Percentiles rank a stretch among this genome's conserved stretches.
phyloP scores from a whole-genome alignment of 2,888 invertebrate genomes.

The Drosophila prostipennis region DNA sequence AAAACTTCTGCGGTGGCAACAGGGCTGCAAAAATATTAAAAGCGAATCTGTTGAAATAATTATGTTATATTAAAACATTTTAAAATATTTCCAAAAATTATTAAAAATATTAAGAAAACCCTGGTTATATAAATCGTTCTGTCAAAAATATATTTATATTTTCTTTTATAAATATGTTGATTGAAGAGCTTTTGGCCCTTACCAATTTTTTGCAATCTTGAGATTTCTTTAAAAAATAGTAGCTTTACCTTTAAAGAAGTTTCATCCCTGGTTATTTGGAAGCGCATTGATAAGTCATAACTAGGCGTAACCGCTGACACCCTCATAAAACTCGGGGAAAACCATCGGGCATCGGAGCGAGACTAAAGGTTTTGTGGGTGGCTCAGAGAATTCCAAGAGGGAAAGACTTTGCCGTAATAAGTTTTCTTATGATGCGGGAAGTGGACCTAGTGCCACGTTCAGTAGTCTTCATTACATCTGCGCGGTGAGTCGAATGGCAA shows the following conservation, averaged over 20 bases:
- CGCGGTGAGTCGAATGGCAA: conserved; percentile 29
- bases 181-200: too few relatives aligned
- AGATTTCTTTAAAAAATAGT: background rate
- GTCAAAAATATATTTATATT: too few relatives aligned
- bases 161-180: too few relatives aligned
- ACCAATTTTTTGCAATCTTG: too few relatives aligned
- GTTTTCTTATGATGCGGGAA: background rate
- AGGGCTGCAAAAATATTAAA: conserved; percentile 13
- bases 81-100: too few relatives aligned
- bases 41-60: too few relatives aligned
- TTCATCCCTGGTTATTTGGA: conserved; percentile 42
- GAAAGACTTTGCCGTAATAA: background rate
- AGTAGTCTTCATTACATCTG: conserved; percentile 33
- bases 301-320: conserved; percentile 78
- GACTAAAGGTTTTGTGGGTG: conserved; percentile 37
- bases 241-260: background rate
- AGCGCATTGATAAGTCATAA: conserved; percentile 82
- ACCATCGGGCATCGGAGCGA: conserved; percentile 6
- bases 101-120: too few relatives aligned
- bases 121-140: too few relatives aligned
- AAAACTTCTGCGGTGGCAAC: conserved; percentile 45
- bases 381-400: conserved; percentile 5
- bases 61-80: too few relatives aligned
- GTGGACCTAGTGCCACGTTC: conserved; percentile 14
- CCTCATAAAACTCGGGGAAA: conserved; percentile 63